Evolutionary conservation across 2,888 invertebrate genomes (phyloP).

Genomic region (Mystacides longicornis): DNA sequence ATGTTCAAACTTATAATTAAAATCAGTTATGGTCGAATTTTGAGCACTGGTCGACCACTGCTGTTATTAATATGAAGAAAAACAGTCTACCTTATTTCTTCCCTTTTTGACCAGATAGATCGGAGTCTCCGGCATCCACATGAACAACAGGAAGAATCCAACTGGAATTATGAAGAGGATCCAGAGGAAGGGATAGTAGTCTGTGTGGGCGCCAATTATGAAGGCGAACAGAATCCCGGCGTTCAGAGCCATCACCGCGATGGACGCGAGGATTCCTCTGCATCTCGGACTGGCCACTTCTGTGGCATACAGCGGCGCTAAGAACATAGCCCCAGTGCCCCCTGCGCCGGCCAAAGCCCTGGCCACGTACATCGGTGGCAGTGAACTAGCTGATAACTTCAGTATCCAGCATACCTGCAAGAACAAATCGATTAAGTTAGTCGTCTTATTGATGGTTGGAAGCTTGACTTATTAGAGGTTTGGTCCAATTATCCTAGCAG

Average conservation of each 20-base stretch:
- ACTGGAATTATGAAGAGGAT: conserved; percentile 43
- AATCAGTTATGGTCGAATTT: too few relatives aligned
- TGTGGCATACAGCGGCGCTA: conserved; percentile 42
- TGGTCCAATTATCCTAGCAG: too few relatives aligned
- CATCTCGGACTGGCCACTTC: conserved; percentile 50
- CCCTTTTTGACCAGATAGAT: conserved; percentile 42
- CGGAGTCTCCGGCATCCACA: conserved; percentile 56
- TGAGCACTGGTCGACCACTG: too few relatives aligned
- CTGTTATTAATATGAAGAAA: background rate
- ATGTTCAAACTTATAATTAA: too few relatives aligned
- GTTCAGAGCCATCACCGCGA: conserved; percentile 46
- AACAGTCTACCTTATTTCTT: conserved; percentile 5
- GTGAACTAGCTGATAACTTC: conserved; percentile 13
- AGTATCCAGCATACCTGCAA: conserved; percentile 18
- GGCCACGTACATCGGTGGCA: conserved; percentile 33
- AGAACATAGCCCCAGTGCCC: conserved; percentile 39
- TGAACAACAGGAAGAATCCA: conserved; percentile 40
- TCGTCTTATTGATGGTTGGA: background rate
- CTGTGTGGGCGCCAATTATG: conserved; percentile 42
- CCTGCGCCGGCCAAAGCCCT: conserved; percentile 47
- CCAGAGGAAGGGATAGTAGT: conserved; percentile 45
- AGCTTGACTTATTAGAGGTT: too few relatives aligned
- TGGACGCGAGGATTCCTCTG: conserved; percentile 51
- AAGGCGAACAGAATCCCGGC: conserved; percentile 45
- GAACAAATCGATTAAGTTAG: background rate